A percentile compares a stretch with the other conserved stretches of the same genome.
Conservation (phyloP, 1,140 invertebrate species). For the Cotesia chilonis region DNA sequence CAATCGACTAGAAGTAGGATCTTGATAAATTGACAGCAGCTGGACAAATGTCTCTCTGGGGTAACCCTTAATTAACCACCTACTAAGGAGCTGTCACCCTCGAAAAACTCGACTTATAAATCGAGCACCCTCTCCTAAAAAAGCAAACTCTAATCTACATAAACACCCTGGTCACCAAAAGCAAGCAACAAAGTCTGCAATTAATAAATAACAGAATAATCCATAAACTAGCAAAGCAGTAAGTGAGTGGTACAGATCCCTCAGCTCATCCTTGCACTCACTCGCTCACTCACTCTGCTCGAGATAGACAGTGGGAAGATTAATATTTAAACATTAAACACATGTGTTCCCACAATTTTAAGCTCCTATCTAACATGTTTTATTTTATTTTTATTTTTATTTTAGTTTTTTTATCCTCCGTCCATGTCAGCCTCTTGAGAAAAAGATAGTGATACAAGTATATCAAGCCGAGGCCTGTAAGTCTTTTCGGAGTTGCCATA, state of each 20-base stretch:
- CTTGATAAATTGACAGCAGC: constrained; percentile 51
- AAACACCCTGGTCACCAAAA: too few species aligned
- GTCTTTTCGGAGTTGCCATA: constrained; percentile 7
- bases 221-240: too few species aligned
- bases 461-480: too few species aligned
- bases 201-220: too few species aligned
- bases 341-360: constrained; percentile 30
- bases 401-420: constrained; percentile 33
- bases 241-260: neutral
- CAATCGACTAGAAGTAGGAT: constrained; percentile 22
- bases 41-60: constrained; percentile 30
- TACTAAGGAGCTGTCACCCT: too few species aligned
- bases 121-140: too few species aligned
- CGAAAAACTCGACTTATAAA: too few species aligned
- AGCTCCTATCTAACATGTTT: constrained; percentile 20
- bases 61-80: neutral
- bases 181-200: too few species aligned
- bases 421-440: constrained; percentile 29
- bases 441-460: too few species aligned
- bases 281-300: neutral
- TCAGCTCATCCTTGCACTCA: neutral
- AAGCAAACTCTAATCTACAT: too few species aligned
- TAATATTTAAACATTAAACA: constrained; percentile 26
- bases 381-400: constrained; percentile 40
- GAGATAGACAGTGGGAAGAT: constrained; percentile 19